These are phyloP conservation scores for Quadriops clusia DNA, from an alignment of 2,888 invertebrate genomes.

Conservation along the genomic window DNA sequence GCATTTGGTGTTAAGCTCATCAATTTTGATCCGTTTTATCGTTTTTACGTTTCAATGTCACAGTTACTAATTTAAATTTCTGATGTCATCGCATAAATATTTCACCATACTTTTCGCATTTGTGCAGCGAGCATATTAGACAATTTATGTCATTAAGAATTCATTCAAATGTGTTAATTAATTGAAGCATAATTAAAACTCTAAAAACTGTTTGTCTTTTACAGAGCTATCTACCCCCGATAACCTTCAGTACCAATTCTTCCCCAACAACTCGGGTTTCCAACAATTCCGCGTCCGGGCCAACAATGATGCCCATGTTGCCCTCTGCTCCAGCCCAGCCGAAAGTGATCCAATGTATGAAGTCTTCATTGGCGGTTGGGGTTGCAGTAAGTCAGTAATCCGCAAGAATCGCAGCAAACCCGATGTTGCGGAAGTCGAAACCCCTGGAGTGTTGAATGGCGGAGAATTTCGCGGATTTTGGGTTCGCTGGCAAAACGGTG, in stretches of 20 bases:
- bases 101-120: no score
- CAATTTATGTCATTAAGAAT: no score
- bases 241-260: slow-evolving; percentile 71
- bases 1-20: no score
- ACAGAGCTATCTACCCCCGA: slow-evolving; percentile 69
- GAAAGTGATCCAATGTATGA: slow-evolving; percentile 73
- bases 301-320: slow-evolving; percentile 74
- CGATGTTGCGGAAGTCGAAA: slow-evolving; percentile 44
- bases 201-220: slow-evolving; percentile 27
- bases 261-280: slow-evolving; percentile 55
- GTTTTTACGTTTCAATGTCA: no score
- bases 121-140: no score
- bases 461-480: slow-evolving; percentile 75
- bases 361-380: slow-evolving; percentile 83
- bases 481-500: slow-evolving; percentile 64
- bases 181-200: no score
- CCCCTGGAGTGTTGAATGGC: slow-evolving; percentile 58
- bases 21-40: no score
- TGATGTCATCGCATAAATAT: no score
- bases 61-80: no score
- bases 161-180: no score
- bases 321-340: slow-evolving; percentile 57
- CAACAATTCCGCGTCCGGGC: slow-evolving; percentile 70
- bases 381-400: slow-evolving; percentile 71
- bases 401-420: slow-evolving; percentile 59